Base-by-base conservation (phyloP, 2,888 invertebrate species). In the Platerodrilus igneus region DNA sequence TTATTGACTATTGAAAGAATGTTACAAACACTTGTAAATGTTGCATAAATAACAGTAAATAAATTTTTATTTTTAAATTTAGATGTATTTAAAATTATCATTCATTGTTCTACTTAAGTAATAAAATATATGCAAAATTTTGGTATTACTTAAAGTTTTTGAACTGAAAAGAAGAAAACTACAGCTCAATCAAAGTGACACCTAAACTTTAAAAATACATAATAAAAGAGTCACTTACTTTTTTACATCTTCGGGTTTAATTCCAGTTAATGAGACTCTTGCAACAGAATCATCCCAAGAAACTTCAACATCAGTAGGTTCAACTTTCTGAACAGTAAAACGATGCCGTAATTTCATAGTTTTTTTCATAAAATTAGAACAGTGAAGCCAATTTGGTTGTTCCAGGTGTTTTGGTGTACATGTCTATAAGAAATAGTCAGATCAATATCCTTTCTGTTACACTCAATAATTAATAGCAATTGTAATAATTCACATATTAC, bases 241-340 rank as follows among this genome's bases (percentile, higher is more conserved):
- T 62, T 83, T 82, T 14, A 93, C 72, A 58, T 90, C 86, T 8
- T 88, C 86, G 37, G 85, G 86, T 60, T 77, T 69, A 1, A 85
- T 71, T 55, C 79, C 83, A 7, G 86, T 86, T 50, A 85, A 83
- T 44, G 72, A 70, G 40, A 80, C 79, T 39, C 73, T 70, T 11
- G 69, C 65, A 26, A 75, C 74, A 2, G 75, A 69, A 26, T 69
- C 70, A 48, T 77, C 85, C 92, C 93, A 93, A 56, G 86, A 84
- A 1, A 94, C 88, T 55, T 83, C 86, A 10, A 93, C 81, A 50
- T 83, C 79, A 47, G 82, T 80, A 2, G 88, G 84, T 60, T 85
- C 78, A 5, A 93, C 84, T 32, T 84, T 81, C 62, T 90, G 87
- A 10, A 94, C 87, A 3, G 83, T 83, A 51, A 88, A 86, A 74